Conservation (phyloP, 2,797 vertebrate genomes). For the Sebastes steindachneri region DNA sequence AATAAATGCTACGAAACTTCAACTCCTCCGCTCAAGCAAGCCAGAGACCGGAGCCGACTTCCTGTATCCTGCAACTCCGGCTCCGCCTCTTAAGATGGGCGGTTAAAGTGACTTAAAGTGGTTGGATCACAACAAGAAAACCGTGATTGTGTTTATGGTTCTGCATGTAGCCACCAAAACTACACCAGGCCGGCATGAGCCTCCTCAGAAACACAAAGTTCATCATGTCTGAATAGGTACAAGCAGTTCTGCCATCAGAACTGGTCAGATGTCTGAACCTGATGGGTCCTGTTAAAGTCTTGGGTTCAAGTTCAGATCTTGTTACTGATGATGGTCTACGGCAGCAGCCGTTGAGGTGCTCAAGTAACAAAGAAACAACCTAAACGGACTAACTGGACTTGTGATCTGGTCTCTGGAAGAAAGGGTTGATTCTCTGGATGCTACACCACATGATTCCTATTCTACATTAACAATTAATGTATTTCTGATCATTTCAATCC, state of each 20-base stretch:
- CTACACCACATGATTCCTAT: not conserved
- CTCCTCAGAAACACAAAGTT: not conserved
- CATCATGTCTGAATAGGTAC: not conserved
- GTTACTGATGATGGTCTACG: not conserved
- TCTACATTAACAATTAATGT: not conserved
- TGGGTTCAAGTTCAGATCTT: not conserved
- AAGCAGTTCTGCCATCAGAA: not conserved
- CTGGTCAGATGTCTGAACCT: not conserved
- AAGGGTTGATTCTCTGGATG: not conserved
- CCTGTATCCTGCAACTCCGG: no score
- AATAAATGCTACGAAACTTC: no score
- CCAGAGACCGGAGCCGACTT: no score
- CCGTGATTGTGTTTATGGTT: no score
- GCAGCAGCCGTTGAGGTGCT: not conserved
- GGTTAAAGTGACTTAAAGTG: no score
- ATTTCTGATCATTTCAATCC: not conserved
- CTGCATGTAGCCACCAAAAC: no score
- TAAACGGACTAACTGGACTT: not conserved
- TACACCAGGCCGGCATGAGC: not conserved
- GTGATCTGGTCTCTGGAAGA: not conserved
- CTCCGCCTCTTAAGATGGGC: no score
- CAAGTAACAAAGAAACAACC: not conserved
- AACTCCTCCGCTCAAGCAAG: no score
- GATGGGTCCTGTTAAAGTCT: not conserved
- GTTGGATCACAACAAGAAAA: not conserved